phyloP scores from a whole-genome alignment of 2,797 vertebrate genomes.

The Leucoraja ocellata region DNA sequence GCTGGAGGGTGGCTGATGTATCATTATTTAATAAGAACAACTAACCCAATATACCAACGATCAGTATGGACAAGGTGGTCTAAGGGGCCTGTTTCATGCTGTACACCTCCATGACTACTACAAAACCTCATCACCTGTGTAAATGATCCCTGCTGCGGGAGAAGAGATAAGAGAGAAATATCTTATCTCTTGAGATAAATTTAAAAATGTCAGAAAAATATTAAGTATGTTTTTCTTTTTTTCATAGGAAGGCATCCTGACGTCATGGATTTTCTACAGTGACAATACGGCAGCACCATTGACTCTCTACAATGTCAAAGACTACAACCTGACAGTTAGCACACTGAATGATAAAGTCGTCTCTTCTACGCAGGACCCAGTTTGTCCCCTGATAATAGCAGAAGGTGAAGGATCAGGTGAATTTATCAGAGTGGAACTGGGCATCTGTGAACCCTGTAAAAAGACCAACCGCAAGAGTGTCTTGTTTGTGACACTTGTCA shows the following conservation, averaged over 20 bases:
- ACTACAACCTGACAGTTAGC: slow-evolving; percentile 88
- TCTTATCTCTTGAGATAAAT: not conserved
- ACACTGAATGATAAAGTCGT: slow-evolving; percentile 77
- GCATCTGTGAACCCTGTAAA: slow-evolving; percentile 89
- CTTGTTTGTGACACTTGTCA: slow-evolving; percentile 71
- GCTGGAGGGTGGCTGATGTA: too few species aligned
- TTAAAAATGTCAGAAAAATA: not conserved
- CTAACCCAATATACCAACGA: too few species aligned
- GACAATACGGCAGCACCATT: slow-evolving; percentile 82
- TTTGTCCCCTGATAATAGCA: slow-evolving; percentile 77
- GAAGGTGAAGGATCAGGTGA: slow-evolving; percentile 80
- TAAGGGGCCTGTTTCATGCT: too few species aligned
- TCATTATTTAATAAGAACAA: too few species aligned
- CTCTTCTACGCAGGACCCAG: slow-evolving; percentile 73
- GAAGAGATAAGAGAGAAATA: not conserved
- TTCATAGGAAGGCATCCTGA: slow-evolving; percentile 82
- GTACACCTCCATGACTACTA: not conserved
- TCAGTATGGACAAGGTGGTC: too few species aligned
- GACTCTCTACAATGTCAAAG: slow-evolving; percentile 83
- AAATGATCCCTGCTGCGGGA: not conserved
- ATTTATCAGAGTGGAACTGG: slow-evolving; percentile 76
- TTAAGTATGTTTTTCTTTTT: slow-evolving; percentile 36
- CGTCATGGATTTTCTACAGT: slow-evolving; percentile 89
- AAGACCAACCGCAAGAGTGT: slow-evolving; percentile 93
- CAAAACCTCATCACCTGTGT: not conserved